These are phyloP conservation scores for Tethya wilhelma DNA, from an alignment of 37 sponge, comb jelly and placozoan species.

Conservation along the genomic window DNA sequence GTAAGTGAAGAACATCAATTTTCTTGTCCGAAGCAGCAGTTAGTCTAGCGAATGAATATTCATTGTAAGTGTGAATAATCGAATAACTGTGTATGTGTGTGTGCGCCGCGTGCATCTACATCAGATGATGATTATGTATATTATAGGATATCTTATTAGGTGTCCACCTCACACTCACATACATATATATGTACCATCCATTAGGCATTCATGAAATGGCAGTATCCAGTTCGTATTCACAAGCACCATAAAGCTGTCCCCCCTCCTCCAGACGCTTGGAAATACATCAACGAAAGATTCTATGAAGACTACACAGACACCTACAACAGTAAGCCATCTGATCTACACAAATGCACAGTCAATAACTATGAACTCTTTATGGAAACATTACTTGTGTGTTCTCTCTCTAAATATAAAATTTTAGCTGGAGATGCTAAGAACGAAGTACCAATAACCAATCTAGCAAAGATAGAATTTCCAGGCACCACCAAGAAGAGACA, in stretches of 20 bases:
- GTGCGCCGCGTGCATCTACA: too few relatives aligned
- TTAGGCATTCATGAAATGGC: slow-evolving; percentile 56
- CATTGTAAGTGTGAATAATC: too few relatives aligned
- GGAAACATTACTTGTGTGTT: background rate
- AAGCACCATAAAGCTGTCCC: slow-evolving; percentile 44
- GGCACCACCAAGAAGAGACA: background rate
- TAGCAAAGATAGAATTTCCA: slow-evolving; percentile 63
- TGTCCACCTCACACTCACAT: too few relatives aligned
- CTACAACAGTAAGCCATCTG: slow-evolving; percentile 27
- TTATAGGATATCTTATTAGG: background rate
- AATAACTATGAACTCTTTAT: background rate
- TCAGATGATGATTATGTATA: background rate
- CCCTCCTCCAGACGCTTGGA: slow-evolving; percentile 21
- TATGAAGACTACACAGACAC: slow-evolving; percentile 61
- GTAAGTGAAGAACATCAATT: too few relatives aligned
- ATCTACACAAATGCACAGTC: background rate
- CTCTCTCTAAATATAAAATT: background rate
- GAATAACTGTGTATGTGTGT: too few relatives aligned
- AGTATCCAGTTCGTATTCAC: slow-evolving; percentile 51
- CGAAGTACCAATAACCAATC: slow-evolving; percentile 61
- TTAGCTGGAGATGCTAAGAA: slow-evolving; percentile 54
- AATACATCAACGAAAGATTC: slow-evolving; percentile 43
- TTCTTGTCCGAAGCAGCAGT: too few relatives aligned
- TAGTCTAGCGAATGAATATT: too few relatives aligned
- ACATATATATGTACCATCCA: background rate